Percentiles rank a stretch among this genome's conserved stretches.
These are phyloP conservation scores for Myotis vivesi DNA, from an alignment of 2,797 vertebrate genomes.

Conservation along the genomic window DNA sequence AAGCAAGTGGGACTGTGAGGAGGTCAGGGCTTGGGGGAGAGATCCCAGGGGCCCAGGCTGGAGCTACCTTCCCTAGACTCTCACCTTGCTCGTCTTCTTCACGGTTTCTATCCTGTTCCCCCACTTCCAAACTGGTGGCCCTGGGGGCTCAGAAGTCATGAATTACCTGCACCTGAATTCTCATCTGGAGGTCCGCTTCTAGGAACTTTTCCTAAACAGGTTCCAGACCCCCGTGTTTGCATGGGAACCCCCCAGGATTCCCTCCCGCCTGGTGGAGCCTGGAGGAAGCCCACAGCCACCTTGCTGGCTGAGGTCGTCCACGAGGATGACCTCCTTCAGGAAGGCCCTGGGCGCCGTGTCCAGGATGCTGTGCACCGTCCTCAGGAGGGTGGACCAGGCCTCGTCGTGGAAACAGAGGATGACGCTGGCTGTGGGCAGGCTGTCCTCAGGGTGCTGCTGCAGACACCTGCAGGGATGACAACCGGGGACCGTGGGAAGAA, in stretches of 20 bases:
- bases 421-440: conserved; percentile 88
- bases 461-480: conserved; percentile 86
- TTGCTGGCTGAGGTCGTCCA: conserved; percentile 91
- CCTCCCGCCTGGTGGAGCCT: not conserved
- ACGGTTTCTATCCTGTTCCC: not conserved
- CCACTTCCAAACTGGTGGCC: no score
- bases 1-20: not conserved
- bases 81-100: not conserved
- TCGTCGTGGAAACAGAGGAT: conserved; percentile 92
- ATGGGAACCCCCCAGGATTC: accelerated
- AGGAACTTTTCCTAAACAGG: not conserved
- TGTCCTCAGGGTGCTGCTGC: conserved; percentile 82
- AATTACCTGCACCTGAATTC: not conserved
- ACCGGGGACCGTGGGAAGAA: not conserved
- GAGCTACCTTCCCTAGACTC: accelerated
- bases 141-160: not conserved
- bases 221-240: not conserved
- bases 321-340: conserved; percentile 90
- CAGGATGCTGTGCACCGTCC: conserved; percentile 91
- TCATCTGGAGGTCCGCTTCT: not conserved
- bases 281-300: conserved; percentile 77
- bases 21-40: not conserved
- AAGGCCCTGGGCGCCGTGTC: conserved; percentile 85
- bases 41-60: not conserved
- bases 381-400: conserved; percentile 90